Evolutionary conservation across 2,888 invertebrate genomes (phyloP), one percentile per base, ranked within the genome.

Genomic region (Epiblema foenella): DNA sequence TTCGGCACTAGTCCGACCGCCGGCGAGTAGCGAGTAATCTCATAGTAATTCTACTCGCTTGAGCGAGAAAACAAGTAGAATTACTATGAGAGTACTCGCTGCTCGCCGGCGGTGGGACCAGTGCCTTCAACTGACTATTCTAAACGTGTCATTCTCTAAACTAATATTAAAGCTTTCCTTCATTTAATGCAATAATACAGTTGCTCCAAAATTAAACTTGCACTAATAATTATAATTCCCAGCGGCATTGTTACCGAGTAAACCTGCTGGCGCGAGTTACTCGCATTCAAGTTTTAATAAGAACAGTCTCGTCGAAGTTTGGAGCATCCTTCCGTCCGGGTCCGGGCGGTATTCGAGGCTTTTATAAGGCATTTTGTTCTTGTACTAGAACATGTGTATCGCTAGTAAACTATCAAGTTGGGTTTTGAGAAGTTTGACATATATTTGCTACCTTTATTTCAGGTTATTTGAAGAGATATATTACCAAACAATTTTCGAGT

Each of bases 271-370:
- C 24, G 12, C 52, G 18, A 68, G 39, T 42, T 18, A 60, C 59
- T 49, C 24, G 29, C 12, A 29, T 68, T 52, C 59, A 60, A 60
- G 52, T 59, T 68, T 60, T 20, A 68, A 68, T 60, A 68, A 39
- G 42, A 42, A 49, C 33, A 52, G 51, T 52, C 46, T 33, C 37
- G 37, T 49, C 52, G 4, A 67, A 68, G 59, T 68, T 68, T 68
- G 51, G 68, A 68, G 68, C 24, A 60, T 68, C 37, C 68, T 51
- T 65, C 65, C 56, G 65, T 42, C 42, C 24, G 49, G 17, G 11
- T 52, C 20, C 12, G 20, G 15, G 33, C 33, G 17, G 17, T 51
- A 49, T 51, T 62, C 33, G 12, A 8, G 33, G 15, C 11, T 24
- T 51, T 51, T 33, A 62, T 33, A 18, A 7, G 18, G 37, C 18